These are phyloP conservation scores for Sinosuthora webbiana DNA, from an alignment of 2,113 vertebrate species.

Conservation along the genomic window DNA sequence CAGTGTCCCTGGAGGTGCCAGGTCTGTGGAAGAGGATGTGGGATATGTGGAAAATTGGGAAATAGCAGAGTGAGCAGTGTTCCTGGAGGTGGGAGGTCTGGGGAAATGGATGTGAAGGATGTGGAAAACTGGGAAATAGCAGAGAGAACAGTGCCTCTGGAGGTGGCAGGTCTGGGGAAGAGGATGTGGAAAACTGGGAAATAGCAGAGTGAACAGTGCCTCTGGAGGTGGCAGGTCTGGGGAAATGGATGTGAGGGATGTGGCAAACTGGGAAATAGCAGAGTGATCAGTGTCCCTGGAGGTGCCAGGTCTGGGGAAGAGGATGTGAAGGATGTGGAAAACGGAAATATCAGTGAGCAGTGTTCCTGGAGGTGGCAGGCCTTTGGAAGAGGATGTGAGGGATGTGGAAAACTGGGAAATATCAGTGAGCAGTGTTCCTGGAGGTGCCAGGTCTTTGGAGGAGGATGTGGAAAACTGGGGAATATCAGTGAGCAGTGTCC, in stretches of 20 bases:
- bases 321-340: rapidly evolving
- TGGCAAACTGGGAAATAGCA: rapidly evolving
- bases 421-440: rapidly evolving
- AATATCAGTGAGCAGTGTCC: rapidly evolving
- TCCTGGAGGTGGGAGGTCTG: neutral
- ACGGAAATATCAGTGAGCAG: rapidly evolving
- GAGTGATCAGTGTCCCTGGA: neutral
- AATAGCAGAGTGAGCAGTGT: rapidly evolving
- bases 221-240: neutral
- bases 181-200: rapidly evolving
- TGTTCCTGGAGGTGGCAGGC: neutral
- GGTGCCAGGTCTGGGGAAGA: neutral
- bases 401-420: rapidly evolving
- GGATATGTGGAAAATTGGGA: rapidly evolving
- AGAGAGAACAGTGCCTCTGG: rapidly evolving
- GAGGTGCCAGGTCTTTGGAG: neutral
- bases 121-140: rapidly evolving
- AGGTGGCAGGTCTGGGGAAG: neutral
- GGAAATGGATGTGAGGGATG: no score
- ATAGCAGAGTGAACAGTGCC: rapidly evolving
- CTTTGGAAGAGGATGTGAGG: no score
- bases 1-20: neutral
- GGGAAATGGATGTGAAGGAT: no score
- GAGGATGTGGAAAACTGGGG: rapidly evolving
- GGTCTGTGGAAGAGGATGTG: rapidly evolving